Evolutionary conservation across 1,140 invertebrate species (phyloP), one percentile per base, ranked within the genome.

Genomic region (Tachypleus tridentatus): DNA sequence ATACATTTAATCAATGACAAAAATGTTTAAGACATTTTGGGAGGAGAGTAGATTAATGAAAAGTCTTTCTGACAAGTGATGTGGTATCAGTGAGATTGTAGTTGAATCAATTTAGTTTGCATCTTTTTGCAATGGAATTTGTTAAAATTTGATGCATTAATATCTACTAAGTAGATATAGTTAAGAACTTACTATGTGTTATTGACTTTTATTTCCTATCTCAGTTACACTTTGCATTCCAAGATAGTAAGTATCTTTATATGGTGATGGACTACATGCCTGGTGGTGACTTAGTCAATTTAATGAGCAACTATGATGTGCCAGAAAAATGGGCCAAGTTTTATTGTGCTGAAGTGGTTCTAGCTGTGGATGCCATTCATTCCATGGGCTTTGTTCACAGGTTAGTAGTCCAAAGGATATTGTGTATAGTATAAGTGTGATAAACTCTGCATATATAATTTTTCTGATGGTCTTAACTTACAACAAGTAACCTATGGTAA

Each of bases 221-320:
- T n/a, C 89, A 97, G 80, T 78, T 99, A 58, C 94, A 99, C 78
- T 98, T 92, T 84, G 94, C 96, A 56, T 99, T 99, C 80, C 97
- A 95, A 85, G 92, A 96, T 77, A 80, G 84, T 63, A 94, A 93
- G 77, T 97, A 93, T 80, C 82, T 99, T 11, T 99, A 99, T 74
- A 99, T 99, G 97, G 94, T 99, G 3, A 99, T 99, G 97, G 97
- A 99, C 77, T 99, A 98, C 74, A 98, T 99, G 96, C 96, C 97
- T 56, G 87, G 97, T 69, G 97, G 97, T 60, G 97, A 99, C 81
- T 85, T 99, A 58, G 96, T 99, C 51, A 98, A 94, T 76, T 81
- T 99, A 48, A 98, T 99, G 94, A 91, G 91, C 59, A 95, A 97
- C 76, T 98, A 97, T 77, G 97, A 99, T 77, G 93, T 99, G 72